A percentile compares a stretch with the other conserved stretches of the same genome.
Evolutionary conservation across 1,140 invertebrate genomes (phyloP).

Genomic region (Drosophila sproati): DNA sequence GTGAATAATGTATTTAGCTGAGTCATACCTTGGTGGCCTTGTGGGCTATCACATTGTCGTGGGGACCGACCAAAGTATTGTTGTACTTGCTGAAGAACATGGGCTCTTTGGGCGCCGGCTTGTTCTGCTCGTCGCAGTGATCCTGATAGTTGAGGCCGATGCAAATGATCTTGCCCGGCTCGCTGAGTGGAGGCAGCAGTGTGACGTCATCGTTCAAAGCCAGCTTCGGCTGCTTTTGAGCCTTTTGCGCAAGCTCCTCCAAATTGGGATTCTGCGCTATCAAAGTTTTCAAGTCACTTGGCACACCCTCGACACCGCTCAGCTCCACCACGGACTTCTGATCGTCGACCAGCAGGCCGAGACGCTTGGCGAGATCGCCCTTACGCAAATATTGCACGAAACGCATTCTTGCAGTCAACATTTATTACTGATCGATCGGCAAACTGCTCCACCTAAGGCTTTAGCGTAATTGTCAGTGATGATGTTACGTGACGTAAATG

Average conservation of each 20-base stretch:
- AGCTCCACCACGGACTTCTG: slow-evolving; percentile 70
- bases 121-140: slow-evolving; percentile 91
- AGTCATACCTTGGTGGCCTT: slow-evolving; percentile 87
- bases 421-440: slow-evolving; percentile 60
- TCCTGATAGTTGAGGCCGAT: slow-evolving; percentile 92
- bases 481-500: slow-evolving; percentile 23
- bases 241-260: slow-evolving; percentile 59
- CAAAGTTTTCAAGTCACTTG: slow-evolving; percentile 66
- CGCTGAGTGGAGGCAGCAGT: slow-evolving; percentile 88
- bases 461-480: neutral
- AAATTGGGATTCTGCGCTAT: slow-evolving; percentile 67
- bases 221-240: slow-evolving; percentile 48
- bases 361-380: slow-evolving; percentile 66
- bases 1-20: slow-evolving; percentile 24
- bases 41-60: slow-evolving; percentile 90
- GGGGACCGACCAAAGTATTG: slow-evolving; percentile 91
- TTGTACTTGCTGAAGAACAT: slow-evolving; percentile 93
- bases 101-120: slow-evolving; percentile 89
- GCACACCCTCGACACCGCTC: slow-evolving; percentile 54
- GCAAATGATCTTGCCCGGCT: slow-evolving; percentile 91
- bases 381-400: slow-evolving; percentile 82
- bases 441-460: slow-evolving; percentile 15
- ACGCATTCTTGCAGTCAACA: slow-evolving; percentile 81
- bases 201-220: slow-evolving; percentile 85
- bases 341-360: slow-evolving; percentile 76